Evolutionary conservation across 2,113 vertebrate genomes (phyloP).

Genomic region (Pavo muticus): DNA sequence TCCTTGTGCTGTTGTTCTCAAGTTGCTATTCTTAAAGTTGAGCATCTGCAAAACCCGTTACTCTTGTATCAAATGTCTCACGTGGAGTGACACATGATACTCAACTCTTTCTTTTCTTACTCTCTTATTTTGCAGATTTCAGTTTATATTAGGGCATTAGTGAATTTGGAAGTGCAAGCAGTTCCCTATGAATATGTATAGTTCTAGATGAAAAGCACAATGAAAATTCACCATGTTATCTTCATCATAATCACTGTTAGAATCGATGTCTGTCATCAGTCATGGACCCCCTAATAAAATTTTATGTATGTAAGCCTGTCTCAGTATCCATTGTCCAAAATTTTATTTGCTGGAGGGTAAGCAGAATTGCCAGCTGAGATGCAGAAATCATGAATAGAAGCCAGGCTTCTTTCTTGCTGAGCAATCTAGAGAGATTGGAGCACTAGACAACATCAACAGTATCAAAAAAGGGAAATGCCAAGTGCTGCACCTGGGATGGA

Average conservation of each 20-base stretch:
- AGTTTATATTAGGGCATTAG: not conserved
- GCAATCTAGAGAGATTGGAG: too few relatives aligned
- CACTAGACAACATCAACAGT: too few relatives aligned
- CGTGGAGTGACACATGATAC: not conserved
- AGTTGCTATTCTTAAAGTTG: not conserved
- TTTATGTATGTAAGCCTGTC: constrained; percentile 21
- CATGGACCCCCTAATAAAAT: not conserved
- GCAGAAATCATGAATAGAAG: not conserved
- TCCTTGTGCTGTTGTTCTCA: not conserved
- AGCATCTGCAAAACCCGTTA: not conserved
- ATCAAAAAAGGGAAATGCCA: too few relatives aligned
- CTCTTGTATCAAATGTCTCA: not conserved
- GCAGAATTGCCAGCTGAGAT: not conserved
- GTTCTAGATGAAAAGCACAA: not conserved
- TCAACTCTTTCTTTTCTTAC: not conserved
- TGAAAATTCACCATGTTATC: not conserved
- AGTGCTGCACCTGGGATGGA: too few relatives aligned
- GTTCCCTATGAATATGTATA: not conserved
- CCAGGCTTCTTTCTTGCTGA: not conserved
- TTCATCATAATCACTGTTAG: not conserved
- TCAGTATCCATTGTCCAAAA: constrained; percentile 34
- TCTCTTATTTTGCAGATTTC: not conserved
- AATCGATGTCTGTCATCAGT: constrained; percentile 8
- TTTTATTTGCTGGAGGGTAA: constrained; percentile 4
- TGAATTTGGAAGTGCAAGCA: not conserved